phyloP scores from a whole-genome alignment of 2,797 vertebrate genomes.

The Trachops cirrhosus region DNA sequence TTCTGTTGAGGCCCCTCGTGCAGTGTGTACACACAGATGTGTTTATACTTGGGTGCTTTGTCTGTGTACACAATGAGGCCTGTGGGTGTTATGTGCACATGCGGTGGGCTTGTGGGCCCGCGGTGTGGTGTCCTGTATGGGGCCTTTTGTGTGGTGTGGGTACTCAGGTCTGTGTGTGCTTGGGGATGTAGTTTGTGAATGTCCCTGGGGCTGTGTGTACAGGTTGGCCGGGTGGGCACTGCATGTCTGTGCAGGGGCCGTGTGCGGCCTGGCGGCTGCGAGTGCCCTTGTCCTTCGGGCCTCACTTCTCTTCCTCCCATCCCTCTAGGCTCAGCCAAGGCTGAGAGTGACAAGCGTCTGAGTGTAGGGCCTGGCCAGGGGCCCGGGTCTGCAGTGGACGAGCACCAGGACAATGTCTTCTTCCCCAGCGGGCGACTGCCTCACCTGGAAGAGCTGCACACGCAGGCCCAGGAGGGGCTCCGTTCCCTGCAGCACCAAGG shows the following conservation, averaged over 20 bases:
- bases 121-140: neutral
- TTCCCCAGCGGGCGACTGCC: constrained; percentile 88
- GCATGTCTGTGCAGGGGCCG: neutral
- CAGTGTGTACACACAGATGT: neutral
- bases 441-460: constrained; percentile 94
- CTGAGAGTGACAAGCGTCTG: constrained; percentile 80
- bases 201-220: neutral
- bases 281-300: neutral
- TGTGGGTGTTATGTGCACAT: neutral
- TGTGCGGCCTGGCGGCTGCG: neutral
- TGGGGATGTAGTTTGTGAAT: neutral
- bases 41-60: constrained; percentile 9
- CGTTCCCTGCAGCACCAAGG: constrained; percentile 95
- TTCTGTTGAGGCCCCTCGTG: neutral
- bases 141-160: neutral
- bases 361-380: constrained; percentile 83
- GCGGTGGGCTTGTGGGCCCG: neutral
- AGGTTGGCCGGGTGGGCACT: neutral
- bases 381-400: constrained; percentile 63
- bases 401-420: constrained; percentile 93
- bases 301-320: constrained; percentile 46
- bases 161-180: neutral
- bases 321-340: constrained; percentile 84
- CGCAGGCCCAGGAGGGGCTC: constrained; percentile 92
- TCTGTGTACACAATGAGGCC: neutral